Conservation (phyloP, 2,113 vertebrate genomes). For the Prolemur simus region DNA sequence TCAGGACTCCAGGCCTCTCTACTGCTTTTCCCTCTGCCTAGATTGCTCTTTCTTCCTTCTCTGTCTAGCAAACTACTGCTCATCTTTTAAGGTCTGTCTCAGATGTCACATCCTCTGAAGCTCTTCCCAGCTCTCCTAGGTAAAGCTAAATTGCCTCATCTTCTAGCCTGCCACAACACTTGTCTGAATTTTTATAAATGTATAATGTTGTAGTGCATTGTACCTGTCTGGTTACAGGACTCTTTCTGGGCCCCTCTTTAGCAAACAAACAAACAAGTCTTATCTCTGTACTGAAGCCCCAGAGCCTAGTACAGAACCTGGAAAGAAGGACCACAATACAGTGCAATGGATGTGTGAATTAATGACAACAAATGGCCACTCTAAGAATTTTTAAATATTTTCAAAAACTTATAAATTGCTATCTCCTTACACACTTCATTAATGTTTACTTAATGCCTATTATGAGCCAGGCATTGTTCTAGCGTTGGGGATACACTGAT, state of each 20-base stretch:
- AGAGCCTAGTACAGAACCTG: not conserved
- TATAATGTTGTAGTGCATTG: not conserved
- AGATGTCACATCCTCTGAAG: not conserved
- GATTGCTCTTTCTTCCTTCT: not conserved
- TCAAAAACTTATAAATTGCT: not conserved
- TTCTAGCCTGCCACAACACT: not conserved
- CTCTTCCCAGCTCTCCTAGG: not conserved
- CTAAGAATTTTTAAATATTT: constrained; percentile 9
- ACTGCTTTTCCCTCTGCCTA: not conserved
- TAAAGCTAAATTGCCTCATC: not conserved
- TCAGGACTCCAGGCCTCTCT: not conserved
- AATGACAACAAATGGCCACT: not conserved
- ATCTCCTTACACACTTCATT: not conserved
- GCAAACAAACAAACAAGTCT: not conserved
- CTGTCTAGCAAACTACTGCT: not conserved
- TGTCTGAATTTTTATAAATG: constrained; percentile 6
- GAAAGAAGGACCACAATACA: not conserved
- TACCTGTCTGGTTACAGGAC: not conserved
- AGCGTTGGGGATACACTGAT: not conserved
- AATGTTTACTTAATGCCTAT: not conserved
- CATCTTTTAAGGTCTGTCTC: not conserved
- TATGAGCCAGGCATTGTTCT: not conserved
- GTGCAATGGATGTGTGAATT: not conserved
- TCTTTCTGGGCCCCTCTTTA: not conserved
- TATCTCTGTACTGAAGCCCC: not conserved